Percentiles rank a stretch among this genome's conserved stretches.
These are phyloP conservation scores for Tetramorium parvispinum DNA, from an alignment of 1,140 invertebrate genomes.

Conservation along the genomic window DNA sequence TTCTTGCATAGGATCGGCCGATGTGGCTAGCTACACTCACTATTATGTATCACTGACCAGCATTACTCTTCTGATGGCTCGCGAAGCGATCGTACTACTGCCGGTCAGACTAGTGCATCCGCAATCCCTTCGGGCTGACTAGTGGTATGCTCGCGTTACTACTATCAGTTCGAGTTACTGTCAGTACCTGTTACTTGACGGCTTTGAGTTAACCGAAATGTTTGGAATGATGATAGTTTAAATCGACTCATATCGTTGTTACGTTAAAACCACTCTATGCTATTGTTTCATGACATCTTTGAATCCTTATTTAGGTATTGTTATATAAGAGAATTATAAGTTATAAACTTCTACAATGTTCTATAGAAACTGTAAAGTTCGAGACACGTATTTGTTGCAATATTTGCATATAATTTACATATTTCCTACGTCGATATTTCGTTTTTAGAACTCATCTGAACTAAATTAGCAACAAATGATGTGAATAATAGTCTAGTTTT, in stretches of 20 bases:
- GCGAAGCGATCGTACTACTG: too few relatives aligned
- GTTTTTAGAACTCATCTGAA: not conserved
- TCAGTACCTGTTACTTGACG: not conserved
- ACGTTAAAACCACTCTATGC: not conserved
- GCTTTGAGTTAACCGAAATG: not conserved
- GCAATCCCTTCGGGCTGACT: conserved; percentile 3
- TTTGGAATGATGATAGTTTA: not conserved
- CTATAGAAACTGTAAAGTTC: not conserved
- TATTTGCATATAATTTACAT: not conserved
- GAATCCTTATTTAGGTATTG: conserved; percentile 10
- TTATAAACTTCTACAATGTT: not conserved
- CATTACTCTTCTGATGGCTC: not conserved
- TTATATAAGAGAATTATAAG: not conserved
- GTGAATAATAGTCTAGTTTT: not conserved
- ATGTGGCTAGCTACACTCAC: not conserved
- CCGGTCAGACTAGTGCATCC: not conserved
- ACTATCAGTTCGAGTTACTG: not conserved
- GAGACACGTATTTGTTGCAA: not conserved
- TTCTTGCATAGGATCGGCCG: not conserved
- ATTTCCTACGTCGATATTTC: not conserved
- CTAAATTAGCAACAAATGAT: not conserved
- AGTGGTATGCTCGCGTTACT: not conserved
- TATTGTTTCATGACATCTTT: not conserved
- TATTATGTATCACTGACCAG: not conserved
- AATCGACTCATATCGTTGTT: not conserved